Conservation (phyloP, 2,888 invertebrate genomes). For the Drosophila meridionalis region DNA sequence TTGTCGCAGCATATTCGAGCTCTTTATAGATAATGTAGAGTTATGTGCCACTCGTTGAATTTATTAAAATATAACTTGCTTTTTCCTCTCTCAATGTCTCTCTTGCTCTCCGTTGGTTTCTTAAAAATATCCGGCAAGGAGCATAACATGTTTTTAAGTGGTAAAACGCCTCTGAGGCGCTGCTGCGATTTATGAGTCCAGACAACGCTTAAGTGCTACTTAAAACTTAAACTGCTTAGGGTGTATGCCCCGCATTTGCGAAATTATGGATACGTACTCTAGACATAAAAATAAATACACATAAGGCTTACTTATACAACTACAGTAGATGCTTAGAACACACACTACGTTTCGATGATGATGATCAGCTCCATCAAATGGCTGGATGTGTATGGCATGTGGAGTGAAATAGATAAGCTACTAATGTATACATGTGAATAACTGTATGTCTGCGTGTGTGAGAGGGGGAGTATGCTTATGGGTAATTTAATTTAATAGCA, state of each 20-base stretch:
- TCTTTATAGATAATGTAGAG: slow-evolving; percentile 18
- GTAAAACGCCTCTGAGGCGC: slow-evolving; percentile 54
- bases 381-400: slow-evolving; percentile 49
- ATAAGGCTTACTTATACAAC: slow-evolving; percentile 58
- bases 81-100: neutral
- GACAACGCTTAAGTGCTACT: slow-evolving; percentile 77
- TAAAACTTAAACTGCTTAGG: slow-evolving; percentile 77
- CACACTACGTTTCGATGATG: slow-evolving; percentile 80
- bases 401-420: slow-evolving; percentile 42
- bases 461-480: slow-evolving; percentile 18
- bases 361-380: slow-evolving; percentile 75
- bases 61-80: slow-evolving; percentile 47
- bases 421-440: slow-evolving; percentile 21
- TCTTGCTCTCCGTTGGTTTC: neutral
- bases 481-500: slow-evolving; percentile 47
- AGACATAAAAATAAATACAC: slow-evolving; percentile 12
- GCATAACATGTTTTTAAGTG: slow-evolving; percentile 62
- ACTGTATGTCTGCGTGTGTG: slow-evolving; percentile 23
- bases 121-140: slow-evolving; percentile 34
- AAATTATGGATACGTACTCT: slow-evolving; percentile 26
- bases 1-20: slow-evolving; percentile 1
- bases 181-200: slow-evolving; percentile 74
- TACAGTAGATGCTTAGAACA: slow-evolving; percentile 46
- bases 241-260: slow-evolving; percentile 52
- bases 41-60: slow-evolving; percentile 12